Conservation (phyloP, 2,797 vertebrate species). For the Delichon dasypus region DNA sequence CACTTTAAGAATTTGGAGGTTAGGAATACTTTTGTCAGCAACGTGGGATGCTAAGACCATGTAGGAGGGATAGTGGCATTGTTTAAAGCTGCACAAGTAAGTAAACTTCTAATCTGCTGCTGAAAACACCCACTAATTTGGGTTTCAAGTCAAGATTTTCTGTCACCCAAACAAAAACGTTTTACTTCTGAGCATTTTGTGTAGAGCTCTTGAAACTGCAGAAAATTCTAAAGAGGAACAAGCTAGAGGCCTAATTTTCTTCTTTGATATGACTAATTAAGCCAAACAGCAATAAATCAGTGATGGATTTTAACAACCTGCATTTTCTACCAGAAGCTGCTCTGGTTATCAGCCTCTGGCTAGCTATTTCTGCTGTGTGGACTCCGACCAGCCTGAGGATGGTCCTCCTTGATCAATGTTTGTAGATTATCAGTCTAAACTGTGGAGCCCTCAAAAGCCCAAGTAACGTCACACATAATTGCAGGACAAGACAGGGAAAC, state of each 20-base stretch:
- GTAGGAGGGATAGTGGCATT: not conserved
- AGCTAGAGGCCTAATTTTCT: not conserved
- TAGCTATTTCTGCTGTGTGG: fast-evolving
- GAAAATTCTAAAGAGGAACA: not conserved
- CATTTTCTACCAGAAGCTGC: not conserved
- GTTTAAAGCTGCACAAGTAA: not conserved
- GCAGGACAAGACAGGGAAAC: not conserved
- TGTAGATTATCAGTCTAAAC: not conserved
- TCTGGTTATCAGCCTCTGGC: not conserved
- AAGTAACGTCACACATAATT: not conserved
- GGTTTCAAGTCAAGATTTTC: not conserved
- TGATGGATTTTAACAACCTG: not conserved
- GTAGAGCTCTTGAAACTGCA: not conserved
- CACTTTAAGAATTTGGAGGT: not conserved
- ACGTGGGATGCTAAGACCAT: not conserved
- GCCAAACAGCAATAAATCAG: not conserved
- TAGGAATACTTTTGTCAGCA: not conserved
- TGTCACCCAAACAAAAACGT: not conserved
- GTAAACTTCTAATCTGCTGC: not conserved
- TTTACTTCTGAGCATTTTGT: not conserved
- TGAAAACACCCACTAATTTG: not conserved
- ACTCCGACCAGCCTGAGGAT: not conserved
- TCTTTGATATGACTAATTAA: not conserved
- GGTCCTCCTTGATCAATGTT: not conserved
- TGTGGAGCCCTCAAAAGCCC: not conserved